phyloP scores from a whole-genome alignment of 2,888 invertebrate species.

The Cotesia congregata region DNA sequence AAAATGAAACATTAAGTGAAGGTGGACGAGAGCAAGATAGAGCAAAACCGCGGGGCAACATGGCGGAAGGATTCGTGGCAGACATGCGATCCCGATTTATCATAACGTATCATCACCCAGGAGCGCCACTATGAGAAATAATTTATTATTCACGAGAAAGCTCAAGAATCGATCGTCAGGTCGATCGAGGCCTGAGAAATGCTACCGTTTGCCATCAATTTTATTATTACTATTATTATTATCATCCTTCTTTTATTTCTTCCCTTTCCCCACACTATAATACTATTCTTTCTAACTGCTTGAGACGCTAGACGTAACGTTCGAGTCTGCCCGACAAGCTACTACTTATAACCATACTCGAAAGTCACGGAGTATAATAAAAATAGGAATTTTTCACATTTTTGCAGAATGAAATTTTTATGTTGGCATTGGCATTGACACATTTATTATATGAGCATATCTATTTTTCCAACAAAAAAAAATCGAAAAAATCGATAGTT shows the following conservation, averaged over 20 bases:
- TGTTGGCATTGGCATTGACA: no score
- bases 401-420: no score
- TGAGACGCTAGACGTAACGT: no score
- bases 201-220: constrained; percentile 40
- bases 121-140: constrained; percentile 52
- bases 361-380: no score
- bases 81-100: constrained; percentile 69
- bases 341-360: no score
- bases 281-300: neutral
- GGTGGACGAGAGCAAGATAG: constrained; percentile 36
- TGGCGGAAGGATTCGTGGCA: constrained; percentile 69
- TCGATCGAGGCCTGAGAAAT: constrained; percentile 38
- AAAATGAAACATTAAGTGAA: constrained; percentile 26
- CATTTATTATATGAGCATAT: no score
- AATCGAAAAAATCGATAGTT: no score
- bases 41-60: constrained; percentile 63
- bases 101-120: constrained; percentile 55
- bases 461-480: no score
- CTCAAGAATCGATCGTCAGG: constrained; percentile 39
- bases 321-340: no score
- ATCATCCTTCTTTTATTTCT: constrained; percentile 7
- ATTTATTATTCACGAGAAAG: constrained; percentile 52
- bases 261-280: neutral
- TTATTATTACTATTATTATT: constrained; percentile 18
- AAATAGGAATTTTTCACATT: no score